Conservation (phyloP, 1,140 invertebrate species). For the Latrodectus geometricus region DNA sequence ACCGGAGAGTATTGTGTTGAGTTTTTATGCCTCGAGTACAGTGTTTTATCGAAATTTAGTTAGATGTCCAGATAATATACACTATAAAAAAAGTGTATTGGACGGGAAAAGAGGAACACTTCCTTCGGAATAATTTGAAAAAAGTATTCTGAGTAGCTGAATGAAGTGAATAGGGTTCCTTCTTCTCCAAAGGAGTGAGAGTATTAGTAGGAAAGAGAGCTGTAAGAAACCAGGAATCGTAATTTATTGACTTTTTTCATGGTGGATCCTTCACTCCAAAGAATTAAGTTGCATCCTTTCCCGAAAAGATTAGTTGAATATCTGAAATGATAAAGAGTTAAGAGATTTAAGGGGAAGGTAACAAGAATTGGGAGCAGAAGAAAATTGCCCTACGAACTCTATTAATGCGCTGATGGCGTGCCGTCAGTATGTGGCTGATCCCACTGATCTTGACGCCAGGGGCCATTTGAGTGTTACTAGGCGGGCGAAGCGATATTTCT, state of each 20-base stretch:
- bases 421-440: constrained; percentile 44
- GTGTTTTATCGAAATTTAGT: constrained; percentile 52
- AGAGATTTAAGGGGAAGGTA: constrained; percentile 21
- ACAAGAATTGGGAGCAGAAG: constrained; percentile 19
- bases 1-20: neutral
- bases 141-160: constrained; percentile 4
- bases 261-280: constrained; percentile 50
- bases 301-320: constrained; percentile 48
- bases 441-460: constrained; percentile 48
- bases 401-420: constrained; percentile 61
- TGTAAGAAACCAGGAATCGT: constrained; percentile 53
- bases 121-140: too few species aligned
- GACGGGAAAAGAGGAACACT: neutral
- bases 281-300: constrained; percentile 55
- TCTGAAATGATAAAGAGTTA: constrained; percentile 60
- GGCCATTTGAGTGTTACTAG: constrained; percentile 61
- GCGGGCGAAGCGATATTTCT: constrained; percentile 62
- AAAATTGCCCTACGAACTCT: constrained; percentile 43
- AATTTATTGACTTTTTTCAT: constrained; percentile 56
- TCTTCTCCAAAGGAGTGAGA: neutral
- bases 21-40: neutral
- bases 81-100: neutral
- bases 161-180: constrained; percentile 45
- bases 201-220: neutral
- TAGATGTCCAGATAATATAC: constrained; percentile 47